Evolutionary conservation across 2,888 invertebrate species (phyloP), one percentile per base, ranked within the genome.

Genomic region (Phortica magna): DNA sequence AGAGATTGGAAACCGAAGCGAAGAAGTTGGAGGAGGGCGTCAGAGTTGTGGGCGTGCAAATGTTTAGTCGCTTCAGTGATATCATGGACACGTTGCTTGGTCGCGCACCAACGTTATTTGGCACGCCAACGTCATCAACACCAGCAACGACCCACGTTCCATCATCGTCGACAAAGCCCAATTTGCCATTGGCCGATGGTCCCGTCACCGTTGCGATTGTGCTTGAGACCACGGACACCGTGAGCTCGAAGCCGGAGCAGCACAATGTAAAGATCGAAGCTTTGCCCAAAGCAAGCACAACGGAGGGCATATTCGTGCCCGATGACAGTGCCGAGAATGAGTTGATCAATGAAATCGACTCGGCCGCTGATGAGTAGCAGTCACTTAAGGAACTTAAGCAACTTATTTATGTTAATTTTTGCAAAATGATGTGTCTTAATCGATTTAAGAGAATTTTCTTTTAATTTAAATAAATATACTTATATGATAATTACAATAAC

Each of bases 1-100:
- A 85, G 31, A 87, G 90, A 75, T 77, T 90, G 14, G 90, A 90
- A 75, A 90, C 90, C 77, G 90, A 90, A 76, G 90, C 89, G 7
- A 90, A 89, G 76, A 84, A 86, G 14, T 75, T 90, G 41, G 90
- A 90, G 77, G 85, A 88, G 77, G 88, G 84, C 6, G 90, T 89
- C 0, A 89, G 88, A 73, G 83, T 84, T 42, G 84, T 89, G 19
- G 84, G 89, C 19, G 77, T 87, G 19, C 84, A 88, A 39, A 84
- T 89, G 59, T 81, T 89, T 6, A 82, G 83, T 78, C 83, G 83
- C 31, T 83, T 90, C 48, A 83, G 83, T 22, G 81, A 82, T 75
- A 80, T 89, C 12, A 83, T 89, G 78, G 88, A 86, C 31, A 83
- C 83, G 6, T 73, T 85, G 39, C 14, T 48, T 12, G 48, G 48